These are phyloP conservation scores for Clunio marinus DNA, from an alignment of 2,888 invertebrate species.

Conservation along the genomic window DNA sequence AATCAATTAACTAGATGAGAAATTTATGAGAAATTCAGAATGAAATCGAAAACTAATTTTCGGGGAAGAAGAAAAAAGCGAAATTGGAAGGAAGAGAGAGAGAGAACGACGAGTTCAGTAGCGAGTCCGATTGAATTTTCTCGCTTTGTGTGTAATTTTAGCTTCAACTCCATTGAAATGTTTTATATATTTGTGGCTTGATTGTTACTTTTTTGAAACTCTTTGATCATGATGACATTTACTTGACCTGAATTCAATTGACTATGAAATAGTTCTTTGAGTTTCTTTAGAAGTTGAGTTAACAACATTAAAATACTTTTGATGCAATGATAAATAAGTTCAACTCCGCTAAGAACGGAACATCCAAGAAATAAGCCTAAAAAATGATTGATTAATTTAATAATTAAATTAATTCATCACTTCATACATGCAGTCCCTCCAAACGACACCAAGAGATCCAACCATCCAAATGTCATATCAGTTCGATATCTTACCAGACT, in stretches of 20 bases:
- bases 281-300: not conserved
- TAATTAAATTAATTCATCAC: too few species aligned
- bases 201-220: too few species aligned
- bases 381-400: too few species aligned
- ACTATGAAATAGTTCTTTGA: slow-evolving; percentile 1
- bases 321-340: slow-evolving; percentile 50
- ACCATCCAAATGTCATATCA: slow-evolving; percentile 52
- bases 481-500: slow-evolving; percentile 52
- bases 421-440: slow-evolving; percentile 53
- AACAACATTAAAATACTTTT: not conserved
- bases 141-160: not conserved
- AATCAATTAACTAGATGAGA: slow-evolving; percentile 29
- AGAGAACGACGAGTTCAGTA: not conserved
- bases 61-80: not conserved
- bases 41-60: not conserved
- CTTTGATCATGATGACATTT: too few species aligned
- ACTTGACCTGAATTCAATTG: not conserved
- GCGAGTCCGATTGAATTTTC: slow-evolving; percentile 5
- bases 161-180: not conserved
- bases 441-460: slow-evolving; percentile 53
- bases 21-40: not conserved
- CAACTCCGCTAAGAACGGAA: slow-evolving; percentile 51
- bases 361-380: slow-evolving; percentile 53
- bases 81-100: not conserved
- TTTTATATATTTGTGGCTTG: not conserved